Evolutionary conservation across 1,140 invertebrate genomes (phyloP).

Genomic region (Theocolax elegans): DNA sequence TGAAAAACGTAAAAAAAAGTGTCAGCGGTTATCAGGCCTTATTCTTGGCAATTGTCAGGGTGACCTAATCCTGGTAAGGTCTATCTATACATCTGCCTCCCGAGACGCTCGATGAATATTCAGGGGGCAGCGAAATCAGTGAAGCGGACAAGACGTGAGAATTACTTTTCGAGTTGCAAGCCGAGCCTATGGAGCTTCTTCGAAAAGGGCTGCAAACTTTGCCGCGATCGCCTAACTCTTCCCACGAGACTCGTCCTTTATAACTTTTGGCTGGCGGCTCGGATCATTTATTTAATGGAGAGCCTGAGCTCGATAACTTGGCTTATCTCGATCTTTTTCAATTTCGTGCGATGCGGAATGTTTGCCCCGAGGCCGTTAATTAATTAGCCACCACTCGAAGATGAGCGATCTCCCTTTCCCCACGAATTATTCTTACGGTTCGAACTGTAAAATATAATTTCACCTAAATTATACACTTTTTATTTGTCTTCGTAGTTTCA

Average conservation of each 20-base stretch:
- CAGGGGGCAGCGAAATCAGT: background rate
- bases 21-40: too few relatives aligned
- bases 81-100: background rate
- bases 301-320: background rate
- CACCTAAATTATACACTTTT: too few relatives aligned
- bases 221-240: background rate
- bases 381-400: too few relatives aligned
- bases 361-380: background rate
- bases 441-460: too few relatives aligned
- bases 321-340: constrained; percentile 11
- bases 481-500: too few relatives aligned
- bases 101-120: constrained; percentile 30
- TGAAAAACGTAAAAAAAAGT: too few relatives aligned
- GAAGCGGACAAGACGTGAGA: constrained; percentile 3
- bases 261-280: background rate
- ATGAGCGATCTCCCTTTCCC: too few relatives aligned
- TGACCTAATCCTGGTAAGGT: background rate
- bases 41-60: background rate
- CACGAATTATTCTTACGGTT: too few relatives aligned
- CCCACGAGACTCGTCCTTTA: background rate
- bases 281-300: constrained; percentile 32
- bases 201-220: constrained; percentile 30
- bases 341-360: background rate
- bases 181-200: too few relatives aligned
- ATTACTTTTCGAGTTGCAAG: constrained; percentile 22